Conservation (phyloP, 2,797 vertebrate species). For the Peromyscus eremicus region DNA sequence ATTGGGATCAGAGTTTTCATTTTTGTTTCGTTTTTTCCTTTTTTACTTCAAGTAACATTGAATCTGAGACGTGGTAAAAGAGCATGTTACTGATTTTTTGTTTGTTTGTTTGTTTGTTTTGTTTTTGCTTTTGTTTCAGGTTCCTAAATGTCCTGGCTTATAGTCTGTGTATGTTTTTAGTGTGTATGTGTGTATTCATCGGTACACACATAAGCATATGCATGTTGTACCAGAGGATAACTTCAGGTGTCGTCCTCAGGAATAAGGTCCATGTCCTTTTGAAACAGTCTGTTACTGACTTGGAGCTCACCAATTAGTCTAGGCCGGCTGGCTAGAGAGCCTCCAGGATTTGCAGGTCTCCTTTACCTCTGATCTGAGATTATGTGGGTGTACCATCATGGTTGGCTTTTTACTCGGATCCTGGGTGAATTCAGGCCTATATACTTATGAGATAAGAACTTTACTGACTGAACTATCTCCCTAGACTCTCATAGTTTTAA, state of each 20-base stretch:
- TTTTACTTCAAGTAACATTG: neutral
- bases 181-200: neutral
- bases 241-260: neutral
- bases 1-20: neutral
- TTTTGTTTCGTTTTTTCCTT: neutral
- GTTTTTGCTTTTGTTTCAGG: neutral
- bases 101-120: neutral
- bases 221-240: too few species aligned
- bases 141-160: neutral
- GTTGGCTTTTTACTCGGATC: neutral
- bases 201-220: too few species aligned
- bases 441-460: neutral
- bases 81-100: neutral
- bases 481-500: neutral
- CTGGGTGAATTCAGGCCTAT: neutral
- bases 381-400: neutral
- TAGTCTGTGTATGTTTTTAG: too few species aligned
- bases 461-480: neutral
- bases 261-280: neutral
- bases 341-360: too few species aligned
- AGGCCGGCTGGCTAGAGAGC: neutral
- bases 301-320: neutral
- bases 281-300: neutral
- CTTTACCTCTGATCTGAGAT: neutral
- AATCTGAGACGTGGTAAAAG: neutral